Percentiles rank a stretch among this genome's conserved stretches.
Conservation (phyloP, 2,888 invertebrate genomes). For the Diplazon laetatorius region DNA sequence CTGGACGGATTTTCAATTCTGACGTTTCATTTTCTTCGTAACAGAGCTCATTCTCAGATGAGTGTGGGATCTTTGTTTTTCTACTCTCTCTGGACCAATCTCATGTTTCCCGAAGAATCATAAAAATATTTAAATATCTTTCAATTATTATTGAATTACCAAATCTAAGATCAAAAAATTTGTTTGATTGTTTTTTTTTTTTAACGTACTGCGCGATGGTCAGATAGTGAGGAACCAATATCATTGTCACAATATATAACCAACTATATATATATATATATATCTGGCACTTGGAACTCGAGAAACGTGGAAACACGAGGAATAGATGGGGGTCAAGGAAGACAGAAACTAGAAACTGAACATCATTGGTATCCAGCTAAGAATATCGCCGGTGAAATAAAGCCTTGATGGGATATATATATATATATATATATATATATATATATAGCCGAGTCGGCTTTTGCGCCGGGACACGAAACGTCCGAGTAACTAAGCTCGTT, state of each 20-base stretch:
- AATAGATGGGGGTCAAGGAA: background rate
- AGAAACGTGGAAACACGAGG: background rate
- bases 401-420: conserved; percentile 11
- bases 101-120: too few relatives aligned
- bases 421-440: too few relatives aligned
- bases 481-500: conserved; percentile 59
- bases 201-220: too few relatives aligned
- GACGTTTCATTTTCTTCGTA: too few relatives aligned
- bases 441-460: background rate
- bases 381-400: conserved; percentile 10
- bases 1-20: too few relatives aligned
- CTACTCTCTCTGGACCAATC: too few relatives aligned
- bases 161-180: too few relatives aligned
- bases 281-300: conserved; percentile 59
- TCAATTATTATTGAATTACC: too few relatives aligned
- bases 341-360: background rate
- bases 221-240: background rate
- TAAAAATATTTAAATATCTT: too few relatives aligned
- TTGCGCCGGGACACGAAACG: conserved; percentile 31
- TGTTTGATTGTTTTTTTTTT: too few relatives aligned
- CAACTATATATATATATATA: conserved; percentile 72
- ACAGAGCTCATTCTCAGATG: too few relatives aligned
- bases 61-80: too few relatives aligned
- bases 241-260: conserved; percentile 71
- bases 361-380: conserved; percentile 15